phyloP scores from a whole-genome alignment of 2,888 invertebrate species.

The Plagodis pulveraria region DNA sequence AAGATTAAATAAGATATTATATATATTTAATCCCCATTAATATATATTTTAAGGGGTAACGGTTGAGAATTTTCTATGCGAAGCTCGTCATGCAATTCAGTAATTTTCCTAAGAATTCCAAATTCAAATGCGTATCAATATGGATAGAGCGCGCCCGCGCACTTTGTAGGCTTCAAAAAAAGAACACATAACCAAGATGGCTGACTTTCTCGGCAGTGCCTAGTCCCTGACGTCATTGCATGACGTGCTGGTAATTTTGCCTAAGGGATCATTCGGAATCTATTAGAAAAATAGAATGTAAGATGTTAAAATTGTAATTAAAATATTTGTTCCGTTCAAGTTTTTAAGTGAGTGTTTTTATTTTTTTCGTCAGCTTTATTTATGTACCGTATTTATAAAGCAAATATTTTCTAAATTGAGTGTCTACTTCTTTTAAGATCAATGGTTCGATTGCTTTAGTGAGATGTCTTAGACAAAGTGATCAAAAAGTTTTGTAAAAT shows the following conservation, averaged over 20 bases:
- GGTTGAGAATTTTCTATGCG: too few relatives aligned
- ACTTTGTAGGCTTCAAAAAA: slow-evolving; percentile 81
- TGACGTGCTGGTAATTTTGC: slow-evolving; percentile 75
- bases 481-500: too few relatives aligned
- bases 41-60: too few relatives aligned
- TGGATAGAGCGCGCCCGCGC: slow-evolving; percentile 68
- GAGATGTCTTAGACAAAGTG: too few relatives aligned
- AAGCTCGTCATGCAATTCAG: not conserved
- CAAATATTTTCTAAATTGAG: not conserved
- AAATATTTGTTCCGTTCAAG: slow-evolving; percentile 27
- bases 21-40: too few relatives aligned
- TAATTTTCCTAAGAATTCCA: slow-evolving; percentile 35
- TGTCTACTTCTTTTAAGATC: not conserved
- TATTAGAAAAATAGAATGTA: slow-evolving; percentile 47
- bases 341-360: slow-evolving; percentile 19
- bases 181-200: slow-evolving; percentile 79
- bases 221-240: slow-evolving; percentile 81
- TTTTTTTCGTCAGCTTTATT: slow-evolving; percentile 5
- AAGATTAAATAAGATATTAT: too few relatives aligned
- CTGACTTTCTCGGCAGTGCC: slow-evolving; percentile 81
- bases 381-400: not conserved
- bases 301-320: slow-evolving; percentile 1
- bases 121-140: slow-evolving; percentile 59
- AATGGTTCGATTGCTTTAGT: too few relatives aligned
- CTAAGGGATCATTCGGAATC: slow-evolving; percentile 58